phyloP scores from a whole-genome alignment of 1,140 invertebrate genomes.

The Lerema accius region DNA sequence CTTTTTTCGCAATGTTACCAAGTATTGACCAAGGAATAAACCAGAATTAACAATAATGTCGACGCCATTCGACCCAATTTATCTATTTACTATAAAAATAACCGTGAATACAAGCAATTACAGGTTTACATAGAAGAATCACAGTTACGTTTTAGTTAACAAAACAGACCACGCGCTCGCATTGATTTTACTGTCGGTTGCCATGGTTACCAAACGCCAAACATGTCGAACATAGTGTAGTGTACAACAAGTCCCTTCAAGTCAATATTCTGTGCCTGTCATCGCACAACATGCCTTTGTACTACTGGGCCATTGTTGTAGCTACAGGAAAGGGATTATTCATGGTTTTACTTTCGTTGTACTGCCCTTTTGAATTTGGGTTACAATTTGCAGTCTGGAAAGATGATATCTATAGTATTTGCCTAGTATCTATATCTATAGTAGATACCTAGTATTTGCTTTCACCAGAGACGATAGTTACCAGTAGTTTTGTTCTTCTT shows the following conservation, averaged over 20 bases:
- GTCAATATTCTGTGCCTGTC: constrained; percentile 43
- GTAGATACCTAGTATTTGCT: no score
- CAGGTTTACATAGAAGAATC: constrained; percentile 6
- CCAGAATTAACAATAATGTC: no score
- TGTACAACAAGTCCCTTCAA: constrained; percentile 20
- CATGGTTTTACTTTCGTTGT: constrained; percentile 41
- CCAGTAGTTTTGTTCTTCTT: no score
- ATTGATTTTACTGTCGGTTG: neutral
- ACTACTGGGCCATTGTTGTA: constrained; percentile 50
- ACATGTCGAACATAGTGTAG: neutral
- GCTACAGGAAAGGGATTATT: constrained; percentile 26
- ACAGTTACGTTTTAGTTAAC: neutral
- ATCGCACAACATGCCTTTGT: constrained; percentile 41
- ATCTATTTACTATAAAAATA: no score
- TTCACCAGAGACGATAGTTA: no score
- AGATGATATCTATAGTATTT: no score
- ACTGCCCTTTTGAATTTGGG: neutral
- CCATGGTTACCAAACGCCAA: neutral
- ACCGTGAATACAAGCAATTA: no score
- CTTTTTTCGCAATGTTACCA: no score
- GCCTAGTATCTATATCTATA: no score
- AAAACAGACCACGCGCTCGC: neutral
- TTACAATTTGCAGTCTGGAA: neutral
- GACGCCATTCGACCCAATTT: no score
- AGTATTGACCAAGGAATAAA: no score